Evolutionary conservation across 2,797 vertebrate species (phyloP).

Genomic region (Scarus forsteni): DNA sequence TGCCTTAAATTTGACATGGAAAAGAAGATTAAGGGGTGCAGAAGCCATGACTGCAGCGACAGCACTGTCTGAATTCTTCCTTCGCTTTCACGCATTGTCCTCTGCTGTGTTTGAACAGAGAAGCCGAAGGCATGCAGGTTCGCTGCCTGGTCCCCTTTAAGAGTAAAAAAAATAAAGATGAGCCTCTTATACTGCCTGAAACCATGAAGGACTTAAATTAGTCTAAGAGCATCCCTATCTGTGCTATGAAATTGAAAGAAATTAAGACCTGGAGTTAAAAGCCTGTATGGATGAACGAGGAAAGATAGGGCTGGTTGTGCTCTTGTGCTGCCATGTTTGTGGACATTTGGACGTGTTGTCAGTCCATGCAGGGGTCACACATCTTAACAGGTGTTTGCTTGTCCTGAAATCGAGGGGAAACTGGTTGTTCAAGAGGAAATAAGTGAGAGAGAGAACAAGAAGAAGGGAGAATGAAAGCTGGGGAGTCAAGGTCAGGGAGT

Average conservation of each 20-base stretch:
- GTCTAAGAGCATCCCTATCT: constrained; percentile 49
- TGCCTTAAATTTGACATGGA: constrained; percentile 17
- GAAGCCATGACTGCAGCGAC: constrained; percentile 22
- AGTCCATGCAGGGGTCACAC: constrained; percentile 11
- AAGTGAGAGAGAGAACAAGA: constrained; percentile 2
- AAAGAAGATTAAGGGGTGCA: constrained; percentile 34
- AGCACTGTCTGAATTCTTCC: constrained; percentile 20
- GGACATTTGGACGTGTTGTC: constrained; percentile 24
- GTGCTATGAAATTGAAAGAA: constrained; percentile 56
- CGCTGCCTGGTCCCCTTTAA: constrained; percentile 14
- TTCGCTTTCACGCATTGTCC: constrained; percentile 15
- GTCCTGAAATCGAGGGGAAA: constrained; percentile 20
- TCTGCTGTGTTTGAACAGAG: constrained; percentile 6
- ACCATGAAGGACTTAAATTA: constrained; percentile 60
- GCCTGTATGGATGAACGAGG: neutral
- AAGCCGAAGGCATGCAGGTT: constrained; percentile 22
- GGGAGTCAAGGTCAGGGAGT: constrained; percentile 80
- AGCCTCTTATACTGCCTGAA: constrained; percentile 34
- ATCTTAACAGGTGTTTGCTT: constrained; percentile 39
- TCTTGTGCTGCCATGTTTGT: neutral
- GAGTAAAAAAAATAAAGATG: neutral
- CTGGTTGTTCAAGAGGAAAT: constrained; percentile 13
- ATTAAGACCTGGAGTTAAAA: constrained; percentile 50
- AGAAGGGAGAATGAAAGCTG: constrained; percentile 23
- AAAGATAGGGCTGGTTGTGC: neutral